Percentiles rank a stretch among this genome's conserved stretches.
Evolutionary conservation across 2,888 invertebrate genomes (phyloP).

Genomic region (Cylindroiulus punctatus): DNA sequence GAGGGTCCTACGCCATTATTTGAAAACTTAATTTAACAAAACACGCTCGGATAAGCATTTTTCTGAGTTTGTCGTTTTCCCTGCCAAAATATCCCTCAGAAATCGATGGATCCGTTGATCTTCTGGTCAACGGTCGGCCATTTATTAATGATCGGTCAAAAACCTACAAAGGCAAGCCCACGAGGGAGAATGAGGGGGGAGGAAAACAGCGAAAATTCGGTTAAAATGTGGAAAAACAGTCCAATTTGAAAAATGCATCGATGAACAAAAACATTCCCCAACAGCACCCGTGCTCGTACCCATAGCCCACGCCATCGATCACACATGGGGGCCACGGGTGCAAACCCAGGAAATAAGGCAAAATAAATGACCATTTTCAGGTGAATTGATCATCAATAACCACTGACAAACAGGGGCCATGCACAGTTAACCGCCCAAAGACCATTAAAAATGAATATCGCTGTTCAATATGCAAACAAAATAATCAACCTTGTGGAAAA

Average conservation of each 20-base stretch:
- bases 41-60: conserved; percentile 2
- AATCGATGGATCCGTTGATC: conserved; percentile 1
- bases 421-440: background rate
- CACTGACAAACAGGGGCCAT: background rate
- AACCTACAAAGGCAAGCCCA: conserved; percentile 25
- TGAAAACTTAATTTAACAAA: conserved; percentile 32
- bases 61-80: conserved; percentile 32
- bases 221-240: conserved; percentile 32
- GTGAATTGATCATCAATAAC: conserved; percentile 24
- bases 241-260: background rate
- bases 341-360: background rate
- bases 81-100: background rate
- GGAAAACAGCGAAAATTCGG: conserved; percentile 15
- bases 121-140: conserved; percentile 32
- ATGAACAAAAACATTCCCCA: conserved; percentile 25
- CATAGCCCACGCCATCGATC: background rate
- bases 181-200: conserved; percentile 10
- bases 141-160: conserved; percentile 32
- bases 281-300: conserved; percentile 13
- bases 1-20: conserved; percentile 10
- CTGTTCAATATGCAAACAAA: no score
- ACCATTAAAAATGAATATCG: background rate
- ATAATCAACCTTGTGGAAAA: no score
- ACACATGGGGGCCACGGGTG: background rate
- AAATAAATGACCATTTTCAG: background rate